Conservation (phyloP, 2,888 invertebrate species). For the Linhomoeus sp. region DNA sequence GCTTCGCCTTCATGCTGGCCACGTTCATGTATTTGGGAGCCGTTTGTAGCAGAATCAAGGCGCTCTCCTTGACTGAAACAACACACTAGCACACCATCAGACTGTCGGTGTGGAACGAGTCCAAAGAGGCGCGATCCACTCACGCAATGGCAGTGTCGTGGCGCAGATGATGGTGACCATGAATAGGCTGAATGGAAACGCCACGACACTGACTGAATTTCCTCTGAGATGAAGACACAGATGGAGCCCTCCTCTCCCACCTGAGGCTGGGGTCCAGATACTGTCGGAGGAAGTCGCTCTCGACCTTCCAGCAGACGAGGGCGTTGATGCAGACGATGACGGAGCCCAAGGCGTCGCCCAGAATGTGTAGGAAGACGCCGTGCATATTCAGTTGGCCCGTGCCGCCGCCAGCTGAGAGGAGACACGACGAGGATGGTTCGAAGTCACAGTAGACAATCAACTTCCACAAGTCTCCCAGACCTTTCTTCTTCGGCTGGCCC, state of each 20-base stretch:
- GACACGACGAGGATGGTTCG: too few relatives aligned
- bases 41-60: slow-evolving; percentile 83
- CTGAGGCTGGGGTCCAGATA: slow-evolving; percentile 81
- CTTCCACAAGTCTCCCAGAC: too few relatives aligned
- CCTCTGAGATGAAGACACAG: too few relatives aligned
- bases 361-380: slow-evolving; percentile 93
- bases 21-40: slow-evolving; percentile 85
- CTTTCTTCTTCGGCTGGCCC: too few relatives aligned
- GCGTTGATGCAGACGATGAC: slow-evolving; percentile 75
- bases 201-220: neutral
- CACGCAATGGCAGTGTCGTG: slow-evolving; percentile 30
- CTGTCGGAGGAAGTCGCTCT: slow-evolving; percentile 43
- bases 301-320: slow-evolving; percentile 44
- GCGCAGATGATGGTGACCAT: slow-evolving; percentile 45
- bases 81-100: slow-evolving; percentile 3
- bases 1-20: slow-evolving; percentile 18
- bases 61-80: slow-evolving; percentile 46
- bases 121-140: too few relatives aligned
- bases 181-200: slow-evolving; percentile 44
- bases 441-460: too few relatives aligned
- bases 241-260: too few relatives aligned
- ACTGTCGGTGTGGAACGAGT: too few relatives aligned
- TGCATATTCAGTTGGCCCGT: slow-evolving; percentile 87
- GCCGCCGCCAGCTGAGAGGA: too few relatives aligned
- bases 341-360: slow-evolving; percentile 89